Evolutionary conservation across 2,113 vertebrate genomes (phyloP).

Genomic region (Bujurquina vittata): DNA sequence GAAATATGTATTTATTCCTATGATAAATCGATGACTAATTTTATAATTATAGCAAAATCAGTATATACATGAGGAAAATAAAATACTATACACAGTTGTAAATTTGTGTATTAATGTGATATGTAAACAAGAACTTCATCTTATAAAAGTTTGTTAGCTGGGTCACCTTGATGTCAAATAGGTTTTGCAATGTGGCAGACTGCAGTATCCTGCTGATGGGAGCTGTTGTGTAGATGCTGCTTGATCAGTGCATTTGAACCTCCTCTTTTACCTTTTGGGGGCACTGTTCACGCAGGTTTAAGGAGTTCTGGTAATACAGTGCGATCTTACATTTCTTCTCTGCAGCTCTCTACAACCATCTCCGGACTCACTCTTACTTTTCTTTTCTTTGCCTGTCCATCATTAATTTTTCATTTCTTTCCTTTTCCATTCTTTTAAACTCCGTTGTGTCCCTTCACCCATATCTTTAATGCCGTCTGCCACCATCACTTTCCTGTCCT

Average conservation of each 20-base stretch:
- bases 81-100: not conserved
- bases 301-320: not conserved
- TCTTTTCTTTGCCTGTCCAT: conserved; percentile 22
- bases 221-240: not conserved
- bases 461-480: conserved; percentile 2
- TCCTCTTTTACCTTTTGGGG: conserved; percentile 57
- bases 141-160: not conserved
- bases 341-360: conserved; percentile 28
- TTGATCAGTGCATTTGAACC: not conserved
- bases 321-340: not conserved
- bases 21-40: not conserved
- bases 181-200: not conserved
- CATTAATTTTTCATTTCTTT: conserved; percentile 13
- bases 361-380: not conserved
- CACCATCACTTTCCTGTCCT: conserved; percentile 1
- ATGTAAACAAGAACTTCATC: not conserved
- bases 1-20: not conserved
- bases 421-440: not conserved
- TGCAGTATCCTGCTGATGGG: not conserved
- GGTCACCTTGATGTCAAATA: not conserved
- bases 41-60: not conserved
- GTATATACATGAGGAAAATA: not conserved
- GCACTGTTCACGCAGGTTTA: conserved; percentile 58
- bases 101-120: not conserved
- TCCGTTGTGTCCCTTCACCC: not conserved